Conservation (phyloP, 2,113 vertebrate genomes). For the Mugil cephalus region DNA sequence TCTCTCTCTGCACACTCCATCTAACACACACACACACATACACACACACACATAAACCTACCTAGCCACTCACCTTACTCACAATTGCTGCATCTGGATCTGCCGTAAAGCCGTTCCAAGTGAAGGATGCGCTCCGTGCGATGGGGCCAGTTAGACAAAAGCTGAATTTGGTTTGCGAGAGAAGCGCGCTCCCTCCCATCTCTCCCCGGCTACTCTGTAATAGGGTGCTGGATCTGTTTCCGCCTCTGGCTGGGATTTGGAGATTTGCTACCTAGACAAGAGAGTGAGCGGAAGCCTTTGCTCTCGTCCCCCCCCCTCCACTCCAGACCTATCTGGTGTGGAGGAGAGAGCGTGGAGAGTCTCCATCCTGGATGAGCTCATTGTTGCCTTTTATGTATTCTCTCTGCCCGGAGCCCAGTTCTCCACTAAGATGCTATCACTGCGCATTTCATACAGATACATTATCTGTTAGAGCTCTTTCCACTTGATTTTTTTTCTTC, state of each 20-base stretch:
- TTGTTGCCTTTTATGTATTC: constrained; percentile 72
- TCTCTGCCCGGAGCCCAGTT: constrained; percentile 63
- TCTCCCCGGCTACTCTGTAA: constrained; percentile 62
- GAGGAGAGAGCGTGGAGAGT: constrained; percentile 28
- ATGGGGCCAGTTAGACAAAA: constrained; percentile 55
- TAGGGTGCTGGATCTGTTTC: constrained; percentile 61
- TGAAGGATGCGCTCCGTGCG: constrained; percentile 41
- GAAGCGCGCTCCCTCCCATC: constrained; percentile 33
- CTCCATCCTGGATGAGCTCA: constrained; percentile 68
- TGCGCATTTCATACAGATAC: constrained; percentile 57
- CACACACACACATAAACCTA: not conserved
- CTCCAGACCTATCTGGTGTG: constrained; percentile 37
- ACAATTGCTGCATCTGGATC: constrained; percentile 30
- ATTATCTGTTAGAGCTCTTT: constrained; percentile 61
- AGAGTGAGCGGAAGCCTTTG: constrained; percentile 55
- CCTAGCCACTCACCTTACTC: not conserved
- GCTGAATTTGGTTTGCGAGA: constrained; percentile 64
- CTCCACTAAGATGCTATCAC: constrained; percentile 74
- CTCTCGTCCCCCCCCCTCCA: constrained; percentile 62
- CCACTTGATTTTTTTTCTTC: constrained; percentile 53
- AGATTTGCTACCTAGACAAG: constrained; percentile 75
- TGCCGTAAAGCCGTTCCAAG: constrained; percentile 49
- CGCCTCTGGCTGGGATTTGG: constrained; percentile 72
- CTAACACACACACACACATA: constrained; percentile 9
- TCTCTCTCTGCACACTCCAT: constrained; percentile 23